phyloP scores from a whole-genome alignment of 2,113 vertebrate species.

The Bos indicus region DNA sequence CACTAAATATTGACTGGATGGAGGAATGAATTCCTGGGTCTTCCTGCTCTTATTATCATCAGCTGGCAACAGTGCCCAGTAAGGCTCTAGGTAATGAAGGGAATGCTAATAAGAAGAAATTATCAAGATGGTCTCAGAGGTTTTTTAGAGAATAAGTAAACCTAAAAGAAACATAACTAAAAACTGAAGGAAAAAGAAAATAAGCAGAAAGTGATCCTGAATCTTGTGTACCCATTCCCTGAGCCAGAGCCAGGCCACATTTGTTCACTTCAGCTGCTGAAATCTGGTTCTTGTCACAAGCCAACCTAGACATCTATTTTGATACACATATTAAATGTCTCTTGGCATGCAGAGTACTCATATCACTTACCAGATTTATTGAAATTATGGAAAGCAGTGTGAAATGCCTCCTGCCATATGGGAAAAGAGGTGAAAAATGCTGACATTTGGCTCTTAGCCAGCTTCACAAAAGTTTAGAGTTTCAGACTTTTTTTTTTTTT shows the following conservation, averaged over 20 bases:
- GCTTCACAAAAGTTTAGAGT: constrained; percentile 48
- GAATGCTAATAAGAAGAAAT: background rate
- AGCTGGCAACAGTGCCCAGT: background rate
- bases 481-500: constrained; percentile 8
- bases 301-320: constrained; percentile 61
- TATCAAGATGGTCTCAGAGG: background rate
- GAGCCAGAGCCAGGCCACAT: constrained; percentile 43
- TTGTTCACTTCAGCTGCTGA: constrained; percentile 41
- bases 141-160: constrained; percentile 30
- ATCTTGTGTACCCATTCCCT: background rate
- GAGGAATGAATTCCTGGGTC: background rate
- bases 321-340: constrained; percentile 61
- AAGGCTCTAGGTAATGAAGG: background rate
- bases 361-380: constrained; percentile 70
- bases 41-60: background rate
- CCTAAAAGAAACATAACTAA: constrained; percentile 4
- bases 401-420: constrained; percentile 61
- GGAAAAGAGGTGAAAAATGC: constrained; percentile 53
- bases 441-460: constrained; percentile 56
- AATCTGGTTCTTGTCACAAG: constrained; percentile 69
- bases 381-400: constrained; percentile 58
- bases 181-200: constrained; percentile 27
- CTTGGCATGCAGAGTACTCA: constrained; percentile 41
- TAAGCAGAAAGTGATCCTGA: constrained; percentile 27
- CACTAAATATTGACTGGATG: background rate